phyloP scores from a whole-genome alignment of 2,888 invertebrate genomes.

The Cheilosia impressa region DNA sequence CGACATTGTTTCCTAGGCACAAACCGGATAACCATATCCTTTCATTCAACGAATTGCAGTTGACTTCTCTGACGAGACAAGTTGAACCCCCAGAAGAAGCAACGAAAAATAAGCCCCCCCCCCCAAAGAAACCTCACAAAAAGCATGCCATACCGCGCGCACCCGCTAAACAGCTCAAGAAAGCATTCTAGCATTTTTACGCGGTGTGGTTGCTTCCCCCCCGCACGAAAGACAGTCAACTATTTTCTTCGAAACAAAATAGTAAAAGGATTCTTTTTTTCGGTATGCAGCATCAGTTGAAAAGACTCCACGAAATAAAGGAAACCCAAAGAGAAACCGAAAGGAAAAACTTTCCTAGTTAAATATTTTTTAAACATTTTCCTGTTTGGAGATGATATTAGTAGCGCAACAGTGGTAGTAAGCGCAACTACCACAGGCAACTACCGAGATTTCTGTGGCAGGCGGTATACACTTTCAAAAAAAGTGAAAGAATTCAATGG shows the following conservation, averaged over 20 bases:
- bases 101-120: not conserved
- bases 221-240: slow-evolving; percentile 32
- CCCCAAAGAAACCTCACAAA: not conserved
- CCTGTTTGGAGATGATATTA: slow-evolving; percentile 66
- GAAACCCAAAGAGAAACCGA: slow-evolving; percentile 11
- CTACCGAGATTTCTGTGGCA: slow-evolving; percentile 43
- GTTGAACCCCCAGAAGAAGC: not conserved
- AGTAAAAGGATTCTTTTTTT: slow-evolving; percentile 42
- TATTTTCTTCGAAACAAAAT: slow-evolving; percentile 43
- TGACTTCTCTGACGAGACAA: slow-evolving; percentile 52
- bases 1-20: slow-evolving; percentile 70
- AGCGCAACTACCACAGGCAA: not conserved
- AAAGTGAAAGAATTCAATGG: slow-evolving; percentile 55
- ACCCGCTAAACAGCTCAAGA: slow-evolving; percentile 5
- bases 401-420: slow-evolving; percentile 6
- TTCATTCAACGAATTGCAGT: slow-evolving; percentile 53
- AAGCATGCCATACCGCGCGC: not conserved
- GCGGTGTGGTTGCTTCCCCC: slow-evolving; percentile 43
- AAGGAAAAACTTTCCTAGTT: slow-evolving; percentile 70
- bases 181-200: slow-evolving; percentile 47
- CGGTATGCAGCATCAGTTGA: slow-evolving; percentile 43
- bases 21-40: slow-evolving; percentile 66
- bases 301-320: slow-evolving; percentile 17
- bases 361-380: slow-evolving; percentile 73
- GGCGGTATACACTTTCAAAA: slow-evolving; percentile 32